A percentile compares a stretch with the other conserved stretches of the same genome.
Conservation (phyloP, 2,888 invertebrate genomes). For the Scaptomyza cyrtandrae region DNA sequence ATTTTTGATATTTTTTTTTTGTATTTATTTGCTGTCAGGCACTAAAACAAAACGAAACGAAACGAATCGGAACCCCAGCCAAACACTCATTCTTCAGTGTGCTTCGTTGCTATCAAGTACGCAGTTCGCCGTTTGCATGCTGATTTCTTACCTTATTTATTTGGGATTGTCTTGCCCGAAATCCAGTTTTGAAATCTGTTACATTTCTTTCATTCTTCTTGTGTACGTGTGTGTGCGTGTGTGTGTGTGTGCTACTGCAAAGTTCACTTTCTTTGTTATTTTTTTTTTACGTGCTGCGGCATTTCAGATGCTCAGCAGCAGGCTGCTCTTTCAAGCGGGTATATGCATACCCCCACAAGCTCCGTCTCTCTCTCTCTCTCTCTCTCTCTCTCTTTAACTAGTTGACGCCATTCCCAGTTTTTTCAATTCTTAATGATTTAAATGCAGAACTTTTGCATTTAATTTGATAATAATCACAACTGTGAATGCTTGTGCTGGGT, state of each 20-base stretch:
- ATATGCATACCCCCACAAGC: neutral
- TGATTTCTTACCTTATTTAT: slow-evolving; percentile 71
- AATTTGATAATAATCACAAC: neutral
- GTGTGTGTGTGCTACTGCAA: neutral
- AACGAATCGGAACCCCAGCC: slow-evolving; percentile 12
- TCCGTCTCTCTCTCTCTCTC: neutral
- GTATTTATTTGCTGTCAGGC: slow-evolving; percentile 43
- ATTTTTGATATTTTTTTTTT: no score
- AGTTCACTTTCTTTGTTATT: slow-evolving; percentile 2
- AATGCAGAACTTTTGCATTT: neutral
- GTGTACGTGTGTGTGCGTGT: no score
- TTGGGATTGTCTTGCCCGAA: slow-evolving; percentile 51
- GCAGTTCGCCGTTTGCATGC: slow-evolving; percentile 46
- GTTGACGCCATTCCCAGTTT: neutral
- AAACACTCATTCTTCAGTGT: neutral
- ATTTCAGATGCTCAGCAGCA: slow-evolving; percentile 19
- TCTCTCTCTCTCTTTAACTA: neutral
- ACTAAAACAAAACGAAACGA: slow-evolving; percentile 29
- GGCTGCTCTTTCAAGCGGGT: slow-evolving; percentile 13
- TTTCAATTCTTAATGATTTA: neutral
- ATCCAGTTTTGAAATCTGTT: slow-evolving; percentile 51
- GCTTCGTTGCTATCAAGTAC: neutral
- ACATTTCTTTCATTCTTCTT: slow-evolving; percentile 16
- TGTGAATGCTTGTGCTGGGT: slow-evolving; percentile 5
- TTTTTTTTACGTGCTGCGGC: slow-evolving; percentile 16